Evolutionary conservation across 2,888 invertebrate species (phyloP), one percentile per base, ranked within the genome.

Genomic region (Piscicola geometra): DNA sequence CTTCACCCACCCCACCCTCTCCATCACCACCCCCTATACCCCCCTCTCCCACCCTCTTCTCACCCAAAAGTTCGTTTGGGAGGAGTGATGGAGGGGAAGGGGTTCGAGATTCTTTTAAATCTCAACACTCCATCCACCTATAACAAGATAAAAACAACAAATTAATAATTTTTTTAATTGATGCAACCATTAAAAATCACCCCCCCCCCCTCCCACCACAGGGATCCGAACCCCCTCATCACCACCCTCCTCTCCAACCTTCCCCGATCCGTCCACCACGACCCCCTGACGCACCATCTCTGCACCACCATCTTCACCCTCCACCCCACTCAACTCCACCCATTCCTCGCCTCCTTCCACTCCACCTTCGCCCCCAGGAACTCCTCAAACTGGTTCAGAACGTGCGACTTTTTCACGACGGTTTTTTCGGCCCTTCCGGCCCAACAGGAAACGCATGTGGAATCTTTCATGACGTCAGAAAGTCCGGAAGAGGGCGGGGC

Each of bases 281-380:
- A 73, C 41, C 73, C 73, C 5, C 64, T 73, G 0, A n/a, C 33
- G 18, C 21, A 35, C 0, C 1, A 32, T 64, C 56, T 73, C 33
- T 32, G 60, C 21, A 56, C n/a, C 64, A n/a, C 50, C n/a, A 73
- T 73, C 56, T 73, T 73, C 64, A 32, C 33, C 25, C 30, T n/a
- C 25, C 35, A 35, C 41, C 71, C 71, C 1, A 32, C 47, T 18
- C 73, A 73, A 33, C 12, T 33, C 9, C 35, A n/a, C 60, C 25
- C 64, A 60, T 73, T 30, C n/a, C 41, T 73, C 15, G 21, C 73
- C 5, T n/a, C 35, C 12, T 64, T 73, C 28, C 52, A 33, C 25
- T 50, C 56, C 18, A 25, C 21, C 36, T 32, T 73, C 15, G 12
- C 18, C 21, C 73, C 73, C 64, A 30, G 73, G 18, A 25, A 33